phyloP scores from a whole-genome alignment of 2,113 vertebrate genomes.

The Hippolais icterina region DNA sequence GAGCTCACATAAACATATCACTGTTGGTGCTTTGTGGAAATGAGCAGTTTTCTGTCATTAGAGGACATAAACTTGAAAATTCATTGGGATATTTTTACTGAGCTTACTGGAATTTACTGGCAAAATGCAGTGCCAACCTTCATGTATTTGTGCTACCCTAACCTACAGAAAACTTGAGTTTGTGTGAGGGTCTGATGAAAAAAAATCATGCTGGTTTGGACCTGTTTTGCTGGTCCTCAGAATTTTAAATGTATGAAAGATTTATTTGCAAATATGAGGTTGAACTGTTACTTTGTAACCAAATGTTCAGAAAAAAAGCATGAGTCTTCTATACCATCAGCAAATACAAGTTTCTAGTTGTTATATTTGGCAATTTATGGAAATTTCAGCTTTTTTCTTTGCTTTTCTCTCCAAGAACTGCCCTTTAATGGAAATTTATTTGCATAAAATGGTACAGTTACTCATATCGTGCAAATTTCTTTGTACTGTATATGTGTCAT shows the following conservation, averaged over 20 bases:
- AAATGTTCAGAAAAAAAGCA: not conserved
- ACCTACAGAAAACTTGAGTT: not conserved
- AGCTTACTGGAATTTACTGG: not conserved
- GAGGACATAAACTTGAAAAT: not conserved
- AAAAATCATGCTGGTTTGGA: not conserved
- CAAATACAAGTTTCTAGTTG: not conserved
- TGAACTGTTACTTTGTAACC: not conserved
- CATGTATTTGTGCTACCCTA: not conserved
- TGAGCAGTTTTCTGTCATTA: not conserved
- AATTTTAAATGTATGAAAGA: not conserved
- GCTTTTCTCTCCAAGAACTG: not conserved
- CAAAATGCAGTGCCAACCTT: not conserved
- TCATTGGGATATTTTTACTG: not conserved
- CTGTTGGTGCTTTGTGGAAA: not conserved
- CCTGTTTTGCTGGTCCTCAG: not conserved
- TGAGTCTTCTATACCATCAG: not conserved
- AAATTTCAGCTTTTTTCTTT: not conserved
- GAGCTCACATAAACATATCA: not conserved
- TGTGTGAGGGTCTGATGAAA: not conserved
- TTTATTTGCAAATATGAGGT: not conserved
- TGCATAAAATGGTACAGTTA: not conserved
- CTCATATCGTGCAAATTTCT: not conserved
- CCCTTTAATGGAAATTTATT: not conserved
- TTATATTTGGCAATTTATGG: not conserved
- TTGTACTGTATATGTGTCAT: not conserved